A percentile compares a stretch with the other conserved stretches of the same genome.
These are phyloP conservation scores for Vanessa tameamea DNA, from an alignment of 1,140 invertebrate species.

Conservation along the genomic window DNA sequence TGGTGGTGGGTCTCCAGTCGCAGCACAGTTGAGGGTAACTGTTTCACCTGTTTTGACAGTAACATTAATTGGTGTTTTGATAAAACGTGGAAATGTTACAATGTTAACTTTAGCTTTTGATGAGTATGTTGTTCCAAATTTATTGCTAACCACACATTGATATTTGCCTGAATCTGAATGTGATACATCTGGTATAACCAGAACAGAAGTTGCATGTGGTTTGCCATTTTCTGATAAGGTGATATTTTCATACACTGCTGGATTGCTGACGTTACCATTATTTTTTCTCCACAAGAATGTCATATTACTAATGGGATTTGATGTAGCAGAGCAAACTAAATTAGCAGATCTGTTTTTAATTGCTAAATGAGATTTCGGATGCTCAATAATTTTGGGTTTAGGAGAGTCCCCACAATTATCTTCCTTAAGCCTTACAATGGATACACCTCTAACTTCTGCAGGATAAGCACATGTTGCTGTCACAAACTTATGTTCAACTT, in stretches of 20 bases:
- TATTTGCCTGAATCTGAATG: slow-evolving; percentile 92
- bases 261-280: slow-evolving; percentile 86
- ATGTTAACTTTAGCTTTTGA: slow-evolving; percentile 92
- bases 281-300: slow-evolving; percentile 94
- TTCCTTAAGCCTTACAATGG: slow-evolving; percentile 84
- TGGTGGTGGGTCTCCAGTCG: slow-evolving; percentile 92
- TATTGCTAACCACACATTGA: slow-evolving; percentile 95
- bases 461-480: slow-evolving; percentile 90
- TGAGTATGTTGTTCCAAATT: slow-evolving; percentile 94
- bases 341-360: slow-evolving; percentile 92
- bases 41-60: slow-evolving; percentile 91
- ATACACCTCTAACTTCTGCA: slow-evolving; percentile 84
- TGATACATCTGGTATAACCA: slow-evolving; percentile 87
- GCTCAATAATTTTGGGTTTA: slow-evolving; percentile 70
- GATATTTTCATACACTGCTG: slow-evolving; percentile 71
- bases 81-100: slow-evolving; percentile 92
- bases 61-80: slow-evolving; percentile 91
- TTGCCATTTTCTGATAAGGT: slow-evolving; percentile 77
- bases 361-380: slow-evolving; percentile 90
- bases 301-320: slow-evolving; percentile 82
- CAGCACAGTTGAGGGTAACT: slow-evolving; percentile 95
- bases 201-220: slow-evolving; percentile 83
- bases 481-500: slow-evolving; percentile 74
- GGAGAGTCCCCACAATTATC: slow-evolving; percentile 87
- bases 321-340: slow-evolving; percentile 89